Evolutionary conservation across 2,797 vertebrate genomes (phyloP).

Genomic region (Xiphorhynchus erythropygius): DNA sequence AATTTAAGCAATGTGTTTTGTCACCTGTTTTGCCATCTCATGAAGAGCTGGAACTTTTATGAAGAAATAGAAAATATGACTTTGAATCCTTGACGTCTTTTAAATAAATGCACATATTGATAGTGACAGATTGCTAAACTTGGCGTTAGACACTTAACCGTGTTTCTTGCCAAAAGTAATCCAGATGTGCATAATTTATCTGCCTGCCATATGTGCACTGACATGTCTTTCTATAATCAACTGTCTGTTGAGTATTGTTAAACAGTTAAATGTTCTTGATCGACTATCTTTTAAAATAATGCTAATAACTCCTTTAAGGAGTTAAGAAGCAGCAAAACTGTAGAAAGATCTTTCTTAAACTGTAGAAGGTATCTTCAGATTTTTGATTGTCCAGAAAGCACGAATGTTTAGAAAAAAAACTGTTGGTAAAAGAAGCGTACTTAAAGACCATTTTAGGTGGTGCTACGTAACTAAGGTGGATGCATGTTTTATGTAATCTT

Average conservation of each 20-base stretch:
- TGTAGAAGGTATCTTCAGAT: background rate
- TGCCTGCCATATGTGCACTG: constrained; percentile 85
- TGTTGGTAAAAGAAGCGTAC: background rate
- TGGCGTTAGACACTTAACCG: constrained; percentile 80
- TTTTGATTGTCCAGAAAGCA: constrained; percentile 24
- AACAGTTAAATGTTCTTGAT: constrained; percentile 76
- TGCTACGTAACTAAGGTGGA: background rate
- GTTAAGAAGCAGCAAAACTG: constrained; percentile 42
- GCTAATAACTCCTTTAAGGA: constrained; percentile 76
- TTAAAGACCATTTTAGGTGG: background rate
- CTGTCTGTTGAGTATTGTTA: constrained; percentile 82
- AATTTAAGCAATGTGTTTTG: constrained; percentile 73
- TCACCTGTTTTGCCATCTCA: constrained; percentile 76
- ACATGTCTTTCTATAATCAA: constrained; percentile 85
- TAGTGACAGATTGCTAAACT: constrained; percentile 84
- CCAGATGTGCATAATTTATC: constrained; percentile 87
- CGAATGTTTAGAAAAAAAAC: background rate
- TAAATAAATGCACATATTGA: constrained; percentile 82
- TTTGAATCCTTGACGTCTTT: constrained; percentile 77
- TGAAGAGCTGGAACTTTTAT: constrained; percentile 73
- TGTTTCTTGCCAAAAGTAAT: constrained; percentile 83
- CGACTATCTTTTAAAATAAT: constrained; percentile 71
- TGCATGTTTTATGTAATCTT: background rate
- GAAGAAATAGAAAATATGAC: constrained; percentile 78
- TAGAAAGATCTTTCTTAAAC: background rate